These are phyloP conservation scores for Vanessa tameamea DNA, from an alignment of 1,140 invertebrate genomes.

Conservation along the genomic window DNA sequence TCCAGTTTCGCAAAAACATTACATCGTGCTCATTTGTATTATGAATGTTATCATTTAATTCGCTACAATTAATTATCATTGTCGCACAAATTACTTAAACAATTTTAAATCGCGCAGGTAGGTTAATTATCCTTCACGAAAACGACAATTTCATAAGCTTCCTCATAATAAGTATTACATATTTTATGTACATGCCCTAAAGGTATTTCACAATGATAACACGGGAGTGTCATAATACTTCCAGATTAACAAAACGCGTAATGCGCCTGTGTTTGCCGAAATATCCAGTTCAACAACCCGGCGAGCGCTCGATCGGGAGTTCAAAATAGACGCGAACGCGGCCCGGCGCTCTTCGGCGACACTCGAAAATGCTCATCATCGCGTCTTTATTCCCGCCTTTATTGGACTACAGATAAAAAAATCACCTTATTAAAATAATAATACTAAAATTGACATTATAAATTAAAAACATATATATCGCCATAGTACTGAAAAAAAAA, in stretches of 20 bases:
- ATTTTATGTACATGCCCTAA: constrained; percentile 13
- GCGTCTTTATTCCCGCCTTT: constrained; percentile 39
- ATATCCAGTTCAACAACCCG: constrained; percentile 79
- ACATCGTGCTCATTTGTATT: constrained; percentile 65
- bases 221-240: constrained; percentile 58
- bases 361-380: constrained; percentile 61
- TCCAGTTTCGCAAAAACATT: constrained; percentile 75
- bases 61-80: constrained; percentile 62
- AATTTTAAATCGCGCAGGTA: constrained; percentile 10
- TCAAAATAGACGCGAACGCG: constrained; percentile 76
- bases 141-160: constrained; percentile 28
- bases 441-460: too few relatives aligned
- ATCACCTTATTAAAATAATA: not conserved
- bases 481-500: not conserved
- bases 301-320: constrained; percentile 72
- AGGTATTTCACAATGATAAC: constrained; percentile 23
- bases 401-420: constrained; percentile 28
- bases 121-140: constrained; percentile 27
- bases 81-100: constrained; percentile 40
- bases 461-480: too few relatives aligned
- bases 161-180: constrained; percentile 24
- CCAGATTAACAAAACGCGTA: constrained; percentile 61
- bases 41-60: constrained; percentile 63
- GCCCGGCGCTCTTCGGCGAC: constrained; percentile 60
- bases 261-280: constrained; percentile 77